phyloP scores from a whole-genome alignment of 2,797 vertebrate species.

The Labroides dimidiatus region DNA sequence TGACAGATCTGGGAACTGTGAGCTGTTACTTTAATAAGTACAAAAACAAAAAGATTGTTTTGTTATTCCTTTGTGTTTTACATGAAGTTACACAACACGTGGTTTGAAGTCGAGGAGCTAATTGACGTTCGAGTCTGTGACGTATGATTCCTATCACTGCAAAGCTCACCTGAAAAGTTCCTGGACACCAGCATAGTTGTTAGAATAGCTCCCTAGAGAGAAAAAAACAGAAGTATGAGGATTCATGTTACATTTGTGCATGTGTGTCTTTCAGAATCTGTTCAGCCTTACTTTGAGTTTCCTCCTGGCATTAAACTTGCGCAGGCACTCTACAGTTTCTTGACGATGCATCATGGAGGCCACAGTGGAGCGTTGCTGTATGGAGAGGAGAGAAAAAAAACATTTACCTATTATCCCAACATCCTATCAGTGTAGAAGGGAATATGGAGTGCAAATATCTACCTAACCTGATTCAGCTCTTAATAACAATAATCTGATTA shows the following conservation, averaged over 20 bases:
- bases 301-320: slow-evolving; percentile 98
- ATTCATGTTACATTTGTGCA: neutral
- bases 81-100: neutral
- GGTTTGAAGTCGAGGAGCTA: neutral
- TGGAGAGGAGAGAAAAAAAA: slow-evolving; percentile 34
- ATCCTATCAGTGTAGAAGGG: neutral
- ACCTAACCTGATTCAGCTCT: no score
- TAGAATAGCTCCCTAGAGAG: slow-evolving; percentile 93
- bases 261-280: neutral
- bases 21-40: neutral
- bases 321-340: slow-evolving; percentile 98
- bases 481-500: no score
- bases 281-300: slow-evolving; percentile 91
- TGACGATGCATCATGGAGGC: slow-evolving; percentile 99
- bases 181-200: slow-evolving; percentile 98
- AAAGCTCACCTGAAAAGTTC: slow-evolving; percentile 95
- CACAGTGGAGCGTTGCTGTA: slow-evolving; percentile 98
- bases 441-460: no score
- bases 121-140: neutral
- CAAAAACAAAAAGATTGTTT: neutral
- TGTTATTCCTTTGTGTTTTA: neutral
- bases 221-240: neutral
- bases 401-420: neutral
- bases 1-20: neutral
- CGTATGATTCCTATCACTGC: neutral